Percentiles rank a stretch among this genome's conserved stretches.
phyloP scores from a whole-genome alignment of 2,888 invertebrate species.

The Abrostola tripartita region DNA sequence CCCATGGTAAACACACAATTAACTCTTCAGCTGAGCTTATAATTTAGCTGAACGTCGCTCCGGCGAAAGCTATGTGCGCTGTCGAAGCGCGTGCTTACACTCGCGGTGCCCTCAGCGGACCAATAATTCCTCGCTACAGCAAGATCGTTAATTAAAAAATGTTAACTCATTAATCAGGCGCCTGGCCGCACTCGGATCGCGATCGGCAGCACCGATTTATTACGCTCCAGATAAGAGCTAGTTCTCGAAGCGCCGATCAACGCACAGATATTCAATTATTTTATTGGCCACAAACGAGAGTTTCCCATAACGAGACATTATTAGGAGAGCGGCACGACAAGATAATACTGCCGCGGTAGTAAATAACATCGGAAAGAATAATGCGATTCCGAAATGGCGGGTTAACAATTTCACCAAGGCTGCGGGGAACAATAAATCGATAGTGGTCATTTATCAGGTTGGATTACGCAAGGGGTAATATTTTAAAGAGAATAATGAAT shows the following conservation, averaged over 20 bases:
- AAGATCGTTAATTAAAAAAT: constrained; percentile 79
- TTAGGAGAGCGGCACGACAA: constrained; percentile 50
- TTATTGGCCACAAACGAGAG: constrained; percentile 64
- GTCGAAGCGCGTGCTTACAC: constrained; percentile 57
- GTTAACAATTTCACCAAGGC: constrained; percentile 53
- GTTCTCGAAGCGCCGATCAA: constrained; percentile 56
- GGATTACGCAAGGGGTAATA: constrained; percentile 57
- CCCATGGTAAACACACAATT: constrained; percentile 75
- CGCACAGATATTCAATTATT: constrained; percentile 65
- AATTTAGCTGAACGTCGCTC: constrained; percentile 68
- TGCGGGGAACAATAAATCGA: constrained; percentile 54
- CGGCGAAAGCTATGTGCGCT: constrained; percentile 63
- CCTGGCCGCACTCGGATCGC: constrained; percentile 67
- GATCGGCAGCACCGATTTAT: constrained; percentile 75
- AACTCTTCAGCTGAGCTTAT: constrained; percentile 69
- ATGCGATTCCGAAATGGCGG: constrained; percentile 43
- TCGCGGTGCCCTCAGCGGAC: constrained; percentile 57
- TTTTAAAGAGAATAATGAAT: constrained; percentile 60
- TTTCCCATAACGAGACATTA: constrained; percentile 64
- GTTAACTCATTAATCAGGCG: constrained; percentile 76
- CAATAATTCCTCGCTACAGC: constrained; percentile 63
- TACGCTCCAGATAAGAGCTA: constrained; percentile 75
- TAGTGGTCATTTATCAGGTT: constrained; percentile 55
- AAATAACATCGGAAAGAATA: constrained; percentile 55
- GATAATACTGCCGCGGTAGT: constrained; percentile 45